Conservation (phyloP, 2,888 invertebrate species). For the Operophtera brumata region DNA sequence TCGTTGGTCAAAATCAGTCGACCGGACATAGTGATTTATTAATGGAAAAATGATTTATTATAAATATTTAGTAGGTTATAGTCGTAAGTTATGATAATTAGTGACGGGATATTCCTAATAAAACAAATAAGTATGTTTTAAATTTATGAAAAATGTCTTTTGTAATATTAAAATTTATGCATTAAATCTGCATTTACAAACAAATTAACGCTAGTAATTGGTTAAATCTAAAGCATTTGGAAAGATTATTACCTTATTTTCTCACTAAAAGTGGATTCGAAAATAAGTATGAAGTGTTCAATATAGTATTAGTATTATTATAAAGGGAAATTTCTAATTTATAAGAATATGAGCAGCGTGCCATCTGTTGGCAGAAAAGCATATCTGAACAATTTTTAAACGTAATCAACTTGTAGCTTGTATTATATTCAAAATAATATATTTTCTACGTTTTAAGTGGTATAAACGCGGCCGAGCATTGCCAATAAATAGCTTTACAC, state of each 20-base stretch:
- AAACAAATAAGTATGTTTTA: too few relatives aligned
- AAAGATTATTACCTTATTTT: neutral
- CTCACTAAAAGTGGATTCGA: slow-evolving; percentile 6
- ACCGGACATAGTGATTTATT: too few relatives aligned
- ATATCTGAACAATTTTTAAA: slow-evolving; percentile 1
- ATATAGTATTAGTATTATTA: slow-evolving; percentile 2
- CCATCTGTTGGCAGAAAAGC: slow-evolving; percentile 1
- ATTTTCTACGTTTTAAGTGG: slow-evolving; percentile 2
- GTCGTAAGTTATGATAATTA: too few relatives aligned
- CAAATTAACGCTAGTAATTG: neutral
- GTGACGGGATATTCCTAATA: too few relatives aligned
- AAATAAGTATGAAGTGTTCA: slow-evolving; percentile 12
- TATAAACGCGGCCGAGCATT: slow-evolving; percentile 21
- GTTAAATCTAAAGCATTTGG: slow-evolving; percentile 1
- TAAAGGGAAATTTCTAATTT: neutral
- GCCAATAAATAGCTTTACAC: slow-evolving; percentile 24
- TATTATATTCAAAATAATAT: slow-evolving; percentile 8
- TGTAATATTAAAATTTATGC: too few relatives aligned
- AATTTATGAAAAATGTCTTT: too few relatives aligned
- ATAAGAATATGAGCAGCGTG: neutral
- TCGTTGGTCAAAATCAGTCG: too few relatives aligned
- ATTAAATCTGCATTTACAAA: slow-evolving; percentile 5
- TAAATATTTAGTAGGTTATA: too few relatives aligned
- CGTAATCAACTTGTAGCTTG: slow-evolving; percentile 2
- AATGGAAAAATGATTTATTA: too few relatives aligned